These are phyloP conservation scores for Strix uralensis DNA, from an alignment of 2,113 vertebrate genomes.

Conservation along the genomic window DNA sequence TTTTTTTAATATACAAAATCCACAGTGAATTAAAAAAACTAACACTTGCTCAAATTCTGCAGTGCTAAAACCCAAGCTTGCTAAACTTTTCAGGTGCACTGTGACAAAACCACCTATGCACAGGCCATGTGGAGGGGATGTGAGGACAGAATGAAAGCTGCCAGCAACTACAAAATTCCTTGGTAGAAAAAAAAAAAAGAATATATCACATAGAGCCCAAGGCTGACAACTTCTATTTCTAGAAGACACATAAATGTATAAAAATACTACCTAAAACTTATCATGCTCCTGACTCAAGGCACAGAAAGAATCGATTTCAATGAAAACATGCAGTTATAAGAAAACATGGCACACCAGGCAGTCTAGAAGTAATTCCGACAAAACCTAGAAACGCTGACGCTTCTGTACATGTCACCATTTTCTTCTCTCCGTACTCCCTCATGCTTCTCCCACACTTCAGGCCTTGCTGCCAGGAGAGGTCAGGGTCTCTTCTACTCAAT, in stretches of 20 bases:
- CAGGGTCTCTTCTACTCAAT: background rate
- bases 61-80: background rate
- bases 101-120: background rate
- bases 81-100: background rate
- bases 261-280: background rate
- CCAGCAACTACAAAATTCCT: background rate
- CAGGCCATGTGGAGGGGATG: accelerated
- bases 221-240: background rate
- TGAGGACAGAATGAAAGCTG: background rate
- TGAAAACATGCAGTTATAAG: background rate
- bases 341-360: background rate
- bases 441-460: background rate
- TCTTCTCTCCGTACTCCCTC: background rate
- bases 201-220: background rate
- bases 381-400: background rate
- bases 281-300: background rate
- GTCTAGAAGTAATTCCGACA: background rate
- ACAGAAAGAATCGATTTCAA: background rate
- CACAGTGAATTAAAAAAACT: too few species aligned
- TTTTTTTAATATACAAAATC: background rate
- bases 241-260: background rate
- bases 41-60: background rate
- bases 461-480: background rate
- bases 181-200: too few species aligned
- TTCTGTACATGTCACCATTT: background rate